Evolutionary conservation across 1,140 invertebrate species (phyloP), one percentile per base, ranked within the genome.

Genomic region (Macrobrachium rosenbergii): DNA sequence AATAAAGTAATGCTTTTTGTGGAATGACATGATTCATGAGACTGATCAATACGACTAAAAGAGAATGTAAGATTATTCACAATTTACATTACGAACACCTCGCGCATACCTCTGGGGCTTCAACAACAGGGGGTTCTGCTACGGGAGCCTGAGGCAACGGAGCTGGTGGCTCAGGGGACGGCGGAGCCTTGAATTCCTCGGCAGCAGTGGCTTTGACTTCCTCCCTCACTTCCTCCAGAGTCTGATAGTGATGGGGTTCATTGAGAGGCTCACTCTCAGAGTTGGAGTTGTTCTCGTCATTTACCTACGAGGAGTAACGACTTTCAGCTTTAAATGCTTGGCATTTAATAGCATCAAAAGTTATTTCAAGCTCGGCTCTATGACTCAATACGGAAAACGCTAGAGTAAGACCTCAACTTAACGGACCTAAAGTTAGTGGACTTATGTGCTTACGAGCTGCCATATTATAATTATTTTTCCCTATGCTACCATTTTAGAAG

Each of bases 211-310:
- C 64, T 59, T n/a, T 45, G 17, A 80, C 77, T 17, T 83, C 87
- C 52, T 84, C 64, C 69, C 77, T 75, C 12, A 88, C 83, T 28
- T 83, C 87, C 69, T 88, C 83, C 17, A 84, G 77, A 58, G 87
- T 83, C 82, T 83, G 82, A 59, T 84, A 84, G 23, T 85, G 83
- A 17, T 85, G 83, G 69, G 83, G 87, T 6, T 89, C 88, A 58
- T 84, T 78, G 17, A 79, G 21, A 28, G 81, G 19, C 37, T 89
- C 88, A n/a, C 11, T 52, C n/a, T 80, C 58, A 17, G 37, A 81
- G 28, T 84, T 73, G 2, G 11, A 23, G 23, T 72, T 23, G 58
- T 63, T 58, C n/a, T 73, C 78, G 28, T 82, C 84, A 75, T 62
- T 82, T 80, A 83, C 82, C 86, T 89, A 52, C 52, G 7, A 52